Evolutionary conservation across 2,888 invertebrate genomes (phyloP), one percentile per base, ranked within the genome.

Genomic region (Elaeidobius kamerunicus): DNA sequence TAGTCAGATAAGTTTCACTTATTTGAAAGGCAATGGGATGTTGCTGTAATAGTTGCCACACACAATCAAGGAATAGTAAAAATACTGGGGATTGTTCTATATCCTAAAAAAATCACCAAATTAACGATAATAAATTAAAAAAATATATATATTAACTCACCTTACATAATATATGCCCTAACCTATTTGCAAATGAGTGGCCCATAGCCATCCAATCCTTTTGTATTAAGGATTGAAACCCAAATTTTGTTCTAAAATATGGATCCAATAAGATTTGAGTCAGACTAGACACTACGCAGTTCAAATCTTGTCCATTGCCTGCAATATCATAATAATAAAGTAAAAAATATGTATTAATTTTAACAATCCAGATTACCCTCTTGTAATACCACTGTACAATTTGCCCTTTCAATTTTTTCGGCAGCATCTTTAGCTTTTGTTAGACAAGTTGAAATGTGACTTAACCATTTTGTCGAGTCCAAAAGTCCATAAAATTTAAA

Each of bases 171-270:
- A 88, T 80, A 55, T 86, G 85, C 0, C 88, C 88, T 57, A 88
- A 73, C 43, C 89, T 79, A 66, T 53, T 67, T 3, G 69, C 68
- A 49, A 73, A 74, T 1, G 91, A 93, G 73, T 97, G 96, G 18
- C 95, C 95, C 58, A 94, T 76, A 1, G 90, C 86, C 2, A 96
- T 78, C 96, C 97, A 98, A 69, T 97, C 96, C 70, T 95, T 92
- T 73, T 96, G 94, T 47, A 97, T 76, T 30, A 97, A 78, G 50
- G 87, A 85, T 73, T 95, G 92, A 73, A 97, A 93, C 45, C 96
- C 96, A 32, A 80, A 78, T 56, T 89, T 80, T 3, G 91, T 89
- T 46, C 96, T 80, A 73, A 79, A 90, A 69, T 86, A 76, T 0
- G 91, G 85, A 77, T 97, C 96, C 50, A 94, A 71, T 39, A 95